Base-by-base conservation (phyloP, 2,797 vertebrate species). In the Malurus leucopterus region DNA sequence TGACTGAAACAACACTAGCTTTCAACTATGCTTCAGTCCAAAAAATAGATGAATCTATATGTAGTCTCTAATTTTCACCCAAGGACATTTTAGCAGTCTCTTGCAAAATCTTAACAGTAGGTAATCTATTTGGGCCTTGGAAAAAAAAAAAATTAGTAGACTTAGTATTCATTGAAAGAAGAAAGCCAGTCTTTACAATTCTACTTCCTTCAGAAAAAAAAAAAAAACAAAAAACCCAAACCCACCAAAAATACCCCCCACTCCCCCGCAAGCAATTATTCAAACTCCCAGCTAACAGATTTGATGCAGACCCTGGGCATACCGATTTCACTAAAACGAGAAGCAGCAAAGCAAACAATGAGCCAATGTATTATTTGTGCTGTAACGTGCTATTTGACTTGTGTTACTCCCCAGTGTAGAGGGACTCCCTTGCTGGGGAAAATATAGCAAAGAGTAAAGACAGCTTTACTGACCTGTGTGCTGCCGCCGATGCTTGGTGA, bases 401-500 rank as follows among this genome's bases (percentile, higher is more conserved):
- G 77, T 43, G 53, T 17, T 88, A 30, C 85, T 94, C 86, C 85
- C 89, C 67, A 76, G 81, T 3, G 74, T 19, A 78, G 85, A 69
- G 91, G 85, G 84, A 91, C 75, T 91, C 87, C 90, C 92, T 90
- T 51, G 81, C 93, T 84, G 88, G 51, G 84, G 88, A 94, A 79
- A 95, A 92, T 20, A 58, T 0, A 81, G 88, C 19, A 38, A 88
- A 91, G 93, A 88, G 94, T 15, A 94, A 90, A 95, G 90, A 54
- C 68, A 90, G 94, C 87, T 76, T 51, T 44, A 97, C 98, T 97
- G 93, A 99, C 99, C 99, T 98, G 99, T 99, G 96, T 99, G 99
- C 84, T 99, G 99, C 76, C 99, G 97, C 30, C 99, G 97, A 94
- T 99, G 99, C 96, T 99, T 99, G 96, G 99, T 99, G 94, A 99